Base-by-base conservation (phyloP, 2,797 vertebrate genomes). In the Meda fulgida region DNA sequence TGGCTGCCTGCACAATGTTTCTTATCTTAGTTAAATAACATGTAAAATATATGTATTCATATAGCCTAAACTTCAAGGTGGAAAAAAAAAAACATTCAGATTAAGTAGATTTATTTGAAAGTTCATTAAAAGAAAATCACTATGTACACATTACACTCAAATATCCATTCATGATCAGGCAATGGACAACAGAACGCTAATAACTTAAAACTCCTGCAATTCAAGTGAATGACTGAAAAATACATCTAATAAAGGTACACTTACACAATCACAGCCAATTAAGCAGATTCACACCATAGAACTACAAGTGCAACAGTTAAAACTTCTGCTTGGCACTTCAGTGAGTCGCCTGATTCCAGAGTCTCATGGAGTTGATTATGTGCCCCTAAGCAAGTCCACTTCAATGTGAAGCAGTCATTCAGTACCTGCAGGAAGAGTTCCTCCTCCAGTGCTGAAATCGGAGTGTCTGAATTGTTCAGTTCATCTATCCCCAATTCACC, bases 401-500 rank as follows among this genome's bases (percentile, higher is more conserved):
- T 96, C 95, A 96, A 96, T 95, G 94, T 96, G 95, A 96, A 96
- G 95, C 91, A 95, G 93, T 93, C 93, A 93, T 92, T 90, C 89
- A 85, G 89, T 75, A 85, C 84, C 88, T 80, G 89, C 84, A 89
- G 91, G 88, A 89, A 89, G 87, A 87, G 79, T 86, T 88, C 89
- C 65, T 80, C 80, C 91, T 92, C 89, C 90, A 89, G 88, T 92
- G 91, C 89, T 58, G 84, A 89, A 82, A 29, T 80, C 90, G 89
- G 89, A 93, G 88, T 81, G 88, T 93, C 91, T 92, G 92, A 92
- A 93, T 89, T 88, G 84, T 89, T 90, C 88, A 90, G 91, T 94
- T 88, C 86, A 87, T 94, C 90, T 90, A 90, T 92, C 89, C 93
- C 91, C 79, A 84, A 87, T 87, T 87, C 87, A 72, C 60, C 36